Evolutionary conservation across 1,140 invertebrate genomes (phyloP).

Genomic region (Leptinotarsa defecta): DNA sequence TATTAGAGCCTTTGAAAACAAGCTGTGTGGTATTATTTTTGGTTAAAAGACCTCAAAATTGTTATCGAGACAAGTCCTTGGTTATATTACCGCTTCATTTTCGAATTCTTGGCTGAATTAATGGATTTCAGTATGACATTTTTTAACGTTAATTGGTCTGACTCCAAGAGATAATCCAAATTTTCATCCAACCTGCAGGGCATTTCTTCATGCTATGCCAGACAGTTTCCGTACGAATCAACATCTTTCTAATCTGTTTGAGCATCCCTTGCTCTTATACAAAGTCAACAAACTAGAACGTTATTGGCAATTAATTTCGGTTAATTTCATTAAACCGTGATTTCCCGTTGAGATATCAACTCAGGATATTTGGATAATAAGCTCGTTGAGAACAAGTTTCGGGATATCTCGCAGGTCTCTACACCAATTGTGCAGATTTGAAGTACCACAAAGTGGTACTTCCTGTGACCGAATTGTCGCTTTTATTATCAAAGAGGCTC

Average conservation of each 20-base stretch:
- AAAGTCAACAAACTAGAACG: not conserved
- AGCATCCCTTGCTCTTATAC: constrained; percentile 3
- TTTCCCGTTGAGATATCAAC: constrained; percentile 2
- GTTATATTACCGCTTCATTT: no score
- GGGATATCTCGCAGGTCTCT: not conserved
- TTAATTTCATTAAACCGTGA: not conserved
- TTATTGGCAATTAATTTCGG: constrained; percentile 6
- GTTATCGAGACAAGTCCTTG: no score
- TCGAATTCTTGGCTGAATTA: no score
- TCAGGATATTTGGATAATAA: constrained; percentile 1
- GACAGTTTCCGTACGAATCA: no score
- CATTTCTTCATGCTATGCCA: no score
- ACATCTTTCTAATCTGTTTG: not conserved
- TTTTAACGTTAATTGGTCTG: no score
- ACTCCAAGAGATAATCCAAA: no score
- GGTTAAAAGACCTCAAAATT: no score
- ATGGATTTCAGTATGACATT: no score
- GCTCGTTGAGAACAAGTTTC: not conserved
- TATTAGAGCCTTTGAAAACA: no score
- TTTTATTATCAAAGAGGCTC: not conserved
- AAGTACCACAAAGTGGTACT: constrained; percentile 4
- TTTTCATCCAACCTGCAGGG: no score
- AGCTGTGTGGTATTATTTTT: no score
- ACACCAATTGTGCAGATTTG: not conserved
- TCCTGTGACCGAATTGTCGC: constrained; percentile 7